Conservation (phyloP, 2,797 vertebrate genomes). For the Tinamus major region DNA sequence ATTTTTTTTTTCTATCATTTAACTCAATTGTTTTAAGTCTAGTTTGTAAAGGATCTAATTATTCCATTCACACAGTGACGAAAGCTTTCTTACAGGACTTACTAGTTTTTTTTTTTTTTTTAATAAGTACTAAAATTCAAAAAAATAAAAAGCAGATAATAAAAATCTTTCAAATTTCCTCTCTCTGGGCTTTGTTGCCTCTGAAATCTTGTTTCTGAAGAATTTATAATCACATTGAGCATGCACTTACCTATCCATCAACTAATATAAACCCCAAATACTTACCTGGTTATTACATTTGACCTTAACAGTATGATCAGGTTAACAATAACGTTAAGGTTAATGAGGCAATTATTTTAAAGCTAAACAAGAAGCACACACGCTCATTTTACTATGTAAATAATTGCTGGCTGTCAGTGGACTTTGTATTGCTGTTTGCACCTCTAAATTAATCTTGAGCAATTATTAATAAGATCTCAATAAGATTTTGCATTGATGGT, state of each 20-base stretch:
- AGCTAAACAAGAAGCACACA: not conserved
- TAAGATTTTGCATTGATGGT: not conserved
- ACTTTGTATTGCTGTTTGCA: slow-evolving; percentile 4
- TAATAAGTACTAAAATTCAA: not conserved
- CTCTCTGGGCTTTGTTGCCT: not conserved
- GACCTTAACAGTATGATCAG: slow-evolving; percentile 44
- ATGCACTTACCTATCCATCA: not conserved
- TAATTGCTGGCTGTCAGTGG: not conserved
- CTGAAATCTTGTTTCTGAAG: not conserved
- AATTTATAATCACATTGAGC: not conserved
- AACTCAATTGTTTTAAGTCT: not conserved
- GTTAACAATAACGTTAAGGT: slow-evolving; percentile 55
- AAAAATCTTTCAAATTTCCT: not conserved
- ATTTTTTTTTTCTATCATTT: not conserved
- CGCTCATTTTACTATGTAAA: slow-evolving; percentile 36
- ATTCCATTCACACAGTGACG: not conserved
- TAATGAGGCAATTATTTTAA: slow-evolving; percentile 63
- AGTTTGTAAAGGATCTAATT: not conserved
- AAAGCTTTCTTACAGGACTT: not conserved
- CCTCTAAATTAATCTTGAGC: slow-evolving; percentile 28
- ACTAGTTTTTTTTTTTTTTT: not conserved
- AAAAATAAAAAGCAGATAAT: not conserved
- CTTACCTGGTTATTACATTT: slow-evolving; percentile 19
- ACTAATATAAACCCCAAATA: not conserved
- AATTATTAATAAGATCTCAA: slow-evolving; percentile 22